Base-by-base conservation (phyloP, 2,888 invertebrate genomes). In the Taenaris catops region DNA sequence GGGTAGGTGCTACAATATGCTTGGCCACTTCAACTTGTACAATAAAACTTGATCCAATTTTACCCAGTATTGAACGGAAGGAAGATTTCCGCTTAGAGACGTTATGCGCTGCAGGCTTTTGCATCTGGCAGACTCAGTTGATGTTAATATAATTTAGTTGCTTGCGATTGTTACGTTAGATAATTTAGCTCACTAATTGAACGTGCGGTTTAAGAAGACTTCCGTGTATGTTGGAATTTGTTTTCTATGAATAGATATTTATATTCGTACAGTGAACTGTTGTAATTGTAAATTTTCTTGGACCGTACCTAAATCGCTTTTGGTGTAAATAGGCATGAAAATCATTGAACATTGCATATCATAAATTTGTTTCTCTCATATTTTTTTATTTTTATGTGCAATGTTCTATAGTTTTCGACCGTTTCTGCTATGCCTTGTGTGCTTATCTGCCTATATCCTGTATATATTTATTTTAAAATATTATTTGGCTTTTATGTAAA, bases 1-100 rank as follows among this genome's bases (percentile, higher is more conserved):
- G 21, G 31, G 29, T 8, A 24, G 26, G 31, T 25, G 34, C 16
- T 8, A 48, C n/a, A 50, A 45, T 42, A 32, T 33, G 34, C 32
- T 40, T 29, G 23, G 23, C 28, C 20, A 29, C 19, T 8, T 7
- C 16, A 20, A 9, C 16, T 10, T 32, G 4, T 12, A 24, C 31
- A 16, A 25, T n/a, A n/a, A n/a, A n/a, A n/a, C n/a, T n/a, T n/a
- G n/a, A n/a, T n/a, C n/a, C n/a, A n/a, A n/a, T n/a, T n/a, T n/a
- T n/a, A n/a, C n/a, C n/a, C n/a, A n/a, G n/a, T n/a, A n/a, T n/a
- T n/a, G 27, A n/a, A 25, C 19, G 6, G 2, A 8, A n/a, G 5
- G 8, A 7, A 20, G 11, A 28, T 27, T 27, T 9, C 26, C n/a
- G 4, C 8, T n/a, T 12, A 6, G n/a, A n/a, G n/a, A n/a, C n/a